These are phyloP conservation scores for Monochamus alternatus DNA, from an alignment of 2,888 invertebrate species.

Conservation along the genomic window DNA sequence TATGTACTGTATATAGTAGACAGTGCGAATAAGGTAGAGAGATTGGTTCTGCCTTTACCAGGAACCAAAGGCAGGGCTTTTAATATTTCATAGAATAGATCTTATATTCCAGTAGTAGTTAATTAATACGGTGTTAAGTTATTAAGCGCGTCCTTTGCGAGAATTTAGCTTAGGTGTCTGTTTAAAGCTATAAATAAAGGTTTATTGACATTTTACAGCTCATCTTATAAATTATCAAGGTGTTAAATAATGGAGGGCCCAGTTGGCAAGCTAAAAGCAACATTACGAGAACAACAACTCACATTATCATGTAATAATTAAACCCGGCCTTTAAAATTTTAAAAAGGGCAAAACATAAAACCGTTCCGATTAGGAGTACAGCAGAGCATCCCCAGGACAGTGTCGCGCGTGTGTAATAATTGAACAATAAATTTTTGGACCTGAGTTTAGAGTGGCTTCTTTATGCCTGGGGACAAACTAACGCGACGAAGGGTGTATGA, in stretches of 20 bases:
- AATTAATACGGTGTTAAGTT: too few relatives aligned
- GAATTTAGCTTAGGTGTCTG: not conserved
- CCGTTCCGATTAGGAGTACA: conserved; percentile 13
- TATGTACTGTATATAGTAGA: too few relatives aligned
- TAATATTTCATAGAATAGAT: too few relatives aligned
- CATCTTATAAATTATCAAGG: conserved; percentile 17
- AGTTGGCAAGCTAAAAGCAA: conserved; percentile 1
- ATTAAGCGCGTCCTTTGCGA: too few relatives aligned
- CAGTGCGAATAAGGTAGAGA: too few relatives aligned
- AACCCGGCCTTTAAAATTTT: not conserved
- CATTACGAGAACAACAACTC: conserved; percentile 10
- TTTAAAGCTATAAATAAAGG: conserved; percentile 7
- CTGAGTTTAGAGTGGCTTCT: conserved; percentile 33
- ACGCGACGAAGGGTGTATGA: conserved; percentile 32
- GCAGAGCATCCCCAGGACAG: not conserved
- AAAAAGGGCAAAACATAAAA: conserved; percentile 23
- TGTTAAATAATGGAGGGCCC: conserved; percentile 8
- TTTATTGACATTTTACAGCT: conserved; percentile 4
- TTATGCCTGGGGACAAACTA: conserved; percentile 37
- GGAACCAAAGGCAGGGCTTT: too few relatives aligned
- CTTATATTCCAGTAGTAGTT: too few relatives aligned
- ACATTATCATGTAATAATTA: conserved; percentile 23
- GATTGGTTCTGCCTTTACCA: too few relatives aligned
- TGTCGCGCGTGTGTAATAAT: conserved; percentile 22
- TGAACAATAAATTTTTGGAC: conserved; percentile 31